phyloP scores from a whole-genome alignment of 2,797 vertebrate genomes.

The Sparus aurata region DNA sequence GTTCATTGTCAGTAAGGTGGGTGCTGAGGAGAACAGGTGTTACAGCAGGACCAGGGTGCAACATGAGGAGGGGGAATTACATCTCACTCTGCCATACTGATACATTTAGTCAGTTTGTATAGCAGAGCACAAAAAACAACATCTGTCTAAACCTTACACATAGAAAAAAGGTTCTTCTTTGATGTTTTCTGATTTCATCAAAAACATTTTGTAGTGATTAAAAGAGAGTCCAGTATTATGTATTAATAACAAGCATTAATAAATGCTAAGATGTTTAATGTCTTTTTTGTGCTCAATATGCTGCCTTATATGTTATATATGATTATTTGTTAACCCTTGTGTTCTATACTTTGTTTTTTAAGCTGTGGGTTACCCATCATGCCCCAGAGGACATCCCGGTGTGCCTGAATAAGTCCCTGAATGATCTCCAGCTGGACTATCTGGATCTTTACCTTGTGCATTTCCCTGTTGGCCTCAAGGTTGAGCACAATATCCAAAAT shows the following conservation, averaged over 20 bases:
- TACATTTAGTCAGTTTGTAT: not conserved
- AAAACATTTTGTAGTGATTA: not conserved
- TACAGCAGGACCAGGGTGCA: not conserved
- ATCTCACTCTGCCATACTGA: not conserved
- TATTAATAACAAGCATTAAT: too few species aligned
- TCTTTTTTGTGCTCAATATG: not conserved
- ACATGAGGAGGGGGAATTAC: not conserved
- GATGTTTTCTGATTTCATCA: not conserved
- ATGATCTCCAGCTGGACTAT: slow-evolving; percentile 84
- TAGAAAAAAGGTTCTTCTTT: not conserved
- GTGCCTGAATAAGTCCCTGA: slow-evolving; percentile 82
- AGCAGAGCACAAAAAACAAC: not conserved
- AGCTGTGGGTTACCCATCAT: slow-evolving; percentile 82
- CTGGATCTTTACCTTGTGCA: slow-evolving; percentile 87
- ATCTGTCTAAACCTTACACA: not conserved
- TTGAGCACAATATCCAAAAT: slow-evolving; percentile 26
- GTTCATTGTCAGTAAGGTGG: slow-evolving; percentile 87
- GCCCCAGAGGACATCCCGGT: slow-evolving; percentile 79
- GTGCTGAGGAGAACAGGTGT: not conserved
- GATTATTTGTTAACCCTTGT: not conserved
- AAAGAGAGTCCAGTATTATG: not conserved
- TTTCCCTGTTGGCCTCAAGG: slow-evolving; percentile 85
- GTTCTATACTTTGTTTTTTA: not conserved
- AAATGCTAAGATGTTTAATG: not conserved
- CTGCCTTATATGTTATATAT: not conserved